Evolutionary conservation across 2,113 vertebrate genomes (phyloP).

Genomic region (Strix uralensis): DNA sequence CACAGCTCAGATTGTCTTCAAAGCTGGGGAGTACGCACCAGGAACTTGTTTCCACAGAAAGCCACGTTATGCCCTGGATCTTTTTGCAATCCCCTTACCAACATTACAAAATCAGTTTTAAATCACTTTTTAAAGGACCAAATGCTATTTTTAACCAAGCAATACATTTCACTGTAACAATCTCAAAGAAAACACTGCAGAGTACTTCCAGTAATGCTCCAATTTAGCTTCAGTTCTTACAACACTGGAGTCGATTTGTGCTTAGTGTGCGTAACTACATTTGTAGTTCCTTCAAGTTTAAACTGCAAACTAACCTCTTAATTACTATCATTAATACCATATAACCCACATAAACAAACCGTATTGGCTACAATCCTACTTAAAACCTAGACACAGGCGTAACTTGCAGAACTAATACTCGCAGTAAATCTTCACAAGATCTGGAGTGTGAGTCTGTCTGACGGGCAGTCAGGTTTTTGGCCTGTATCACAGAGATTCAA

Average conservation of each 20-base stretch:
- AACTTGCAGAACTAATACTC: not conserved
- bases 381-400: not conserved
- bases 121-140: not conserved
- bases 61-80: not conserved
- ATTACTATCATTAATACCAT: not conserved
- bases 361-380: not conserved
- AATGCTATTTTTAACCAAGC: not conserved
- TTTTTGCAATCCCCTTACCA: not conserved
- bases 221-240: not conserved
- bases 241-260: not conserved
- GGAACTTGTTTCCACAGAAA: not conserved
- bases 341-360: not conserved
- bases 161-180: not conserved
- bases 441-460: not conserved
- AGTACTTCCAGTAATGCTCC: not conserved
- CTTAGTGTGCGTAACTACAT: not conserved
- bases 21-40: not conserved
- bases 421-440: not conserved
- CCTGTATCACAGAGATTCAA: not conserved
- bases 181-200: not conserved
- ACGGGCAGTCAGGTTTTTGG: not conserved
- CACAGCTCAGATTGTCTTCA: not conserved
- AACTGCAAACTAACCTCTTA: not conserved
- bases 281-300: not conserved
- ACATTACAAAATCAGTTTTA: not conserved